Base-by-base conservation (phyloP, 2,888 invertebrate genomes). In the Perizoma flavofasciatum region DNA sequence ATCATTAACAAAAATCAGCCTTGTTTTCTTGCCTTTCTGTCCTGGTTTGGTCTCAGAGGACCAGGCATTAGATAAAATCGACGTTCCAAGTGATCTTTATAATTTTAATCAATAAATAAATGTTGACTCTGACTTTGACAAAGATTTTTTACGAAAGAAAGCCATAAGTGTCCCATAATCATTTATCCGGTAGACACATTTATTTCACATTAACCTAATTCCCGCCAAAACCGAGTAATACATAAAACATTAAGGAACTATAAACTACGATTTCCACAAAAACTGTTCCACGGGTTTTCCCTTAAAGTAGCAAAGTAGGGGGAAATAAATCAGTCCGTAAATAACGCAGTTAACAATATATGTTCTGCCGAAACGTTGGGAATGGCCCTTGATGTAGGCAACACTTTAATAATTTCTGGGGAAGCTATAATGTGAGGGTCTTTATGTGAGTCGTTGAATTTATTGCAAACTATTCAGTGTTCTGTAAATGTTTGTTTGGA, bases 341-440 rank as follows among this genome's bases (percentile, higher is more conserved):
- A 86, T 86, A 86, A 84, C 78, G 72, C 78, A 78, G 83, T 86
- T 87, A 86, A 79, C 81, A 78, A 82, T 83, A 81, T 82, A 82
- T 85, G 79, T 69, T 79, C 76, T 74, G 70, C 75, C 70, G 68
- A 80, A 81, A 79, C 68, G 75, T 70, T 69, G 78, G 74, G 73
- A 81, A 77, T 75, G 75, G 78, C 69, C 75, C 76, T 75, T 76
- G 78, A 78, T 81, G 77, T 75, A 77, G 77, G 81, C 79, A 82
- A 83, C 85, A 82, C 83, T 85, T 78, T 81, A 81, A 80, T 78
- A 80, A 80, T 79, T 66, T 68, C 70, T 67, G 72, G 74, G 65
- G 70, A 67, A 75, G 71, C 70, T 71, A 74, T 77, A 75, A 66
- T 62, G 59, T 63, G 55, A 54, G 56, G 53, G 55, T 57, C 49